phyloP scores from a whole-genome alignment of 2,888 invertebrate genomes.

The Lissocephala sabroskyi region DNA sequence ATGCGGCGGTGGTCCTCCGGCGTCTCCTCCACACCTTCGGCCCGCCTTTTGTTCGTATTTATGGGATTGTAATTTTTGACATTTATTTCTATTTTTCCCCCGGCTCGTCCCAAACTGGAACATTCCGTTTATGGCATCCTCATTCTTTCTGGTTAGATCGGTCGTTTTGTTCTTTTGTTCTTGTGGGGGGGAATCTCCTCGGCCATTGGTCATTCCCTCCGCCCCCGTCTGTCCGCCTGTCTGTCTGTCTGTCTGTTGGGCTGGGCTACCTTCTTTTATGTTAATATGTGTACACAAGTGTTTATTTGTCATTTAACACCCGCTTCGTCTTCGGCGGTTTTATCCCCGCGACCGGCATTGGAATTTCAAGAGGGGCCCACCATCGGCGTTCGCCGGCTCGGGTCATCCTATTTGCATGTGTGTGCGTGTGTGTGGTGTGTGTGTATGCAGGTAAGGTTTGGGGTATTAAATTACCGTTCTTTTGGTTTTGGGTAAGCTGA shows the following conservation, averaged over 20 bases:
- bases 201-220: constrained; percentile 38
- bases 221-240: constrained; percentile 21
- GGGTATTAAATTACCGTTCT: no score
- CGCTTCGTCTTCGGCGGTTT: constrained; percentile 17
- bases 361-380: constrained; percentile 38
- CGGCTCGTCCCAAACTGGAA: constrained; percentile 27
- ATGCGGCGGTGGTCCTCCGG: constrained; percentile 30
- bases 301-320: constrained; percentile 65
- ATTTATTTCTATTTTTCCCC: constrained; percentile 37
- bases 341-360: background rate
- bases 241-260: no score
- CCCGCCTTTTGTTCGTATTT: constrained; percentile 33
- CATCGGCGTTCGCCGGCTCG: constrained; percentile 12
- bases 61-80: constrained; percentile 48
- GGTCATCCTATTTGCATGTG: constrained; percentile 22
- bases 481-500: background rate
- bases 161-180: constrained; percentile 3
- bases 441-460: constrained; percentile 12
- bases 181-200: constrained; percentile 8
- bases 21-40: background rate
- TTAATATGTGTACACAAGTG: constrained; percentile 59
- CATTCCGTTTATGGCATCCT: constrained; percentile 15
- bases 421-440: constrained; percentile 17
- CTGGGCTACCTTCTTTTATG: constrained; percentile 34
- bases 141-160: constrained; percentile 22